Base-by-base conservation (phyloP, 23 tunicate genomes). In the Oikopleura vanhoeffeni region DNA sequence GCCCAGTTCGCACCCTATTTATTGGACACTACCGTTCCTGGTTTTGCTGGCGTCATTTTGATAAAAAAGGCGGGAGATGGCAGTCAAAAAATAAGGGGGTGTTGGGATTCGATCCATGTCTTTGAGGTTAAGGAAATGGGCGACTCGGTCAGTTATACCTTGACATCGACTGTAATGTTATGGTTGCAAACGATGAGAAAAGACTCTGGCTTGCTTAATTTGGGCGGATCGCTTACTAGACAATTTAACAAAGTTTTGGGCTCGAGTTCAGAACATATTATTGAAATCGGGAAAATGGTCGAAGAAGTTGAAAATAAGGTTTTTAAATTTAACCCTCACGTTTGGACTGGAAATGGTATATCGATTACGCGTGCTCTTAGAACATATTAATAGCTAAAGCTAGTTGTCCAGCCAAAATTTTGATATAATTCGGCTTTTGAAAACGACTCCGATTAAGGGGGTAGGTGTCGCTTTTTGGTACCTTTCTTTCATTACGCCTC, bases 121-220 rank as follows among this genome's bases (percentile, higher is more conserved):
- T 71, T 71, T 71, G 79, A 71, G 91, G 96, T 95, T 1, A 87
- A 77, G 88, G 96, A 71, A 2, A 32, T 2, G 34, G 35, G 34
- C 79, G 83, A 89, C 0, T 86, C 87, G 42, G 91, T 95, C 40
- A 90, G 87, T 77, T 95, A 95, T 85, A 90, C 88, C 71, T 67
- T 95, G 83, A 95, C 99, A 0, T 88, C 99, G 41, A 95, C 99
- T 39, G 90, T 95, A 3, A 95, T 95, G 96, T 84, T 95, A 85
- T 95, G 99, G 99, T 90, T 95, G 41, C 99, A 95, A 84, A 95
- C 99, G 8, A 88, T 76, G 76, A 88, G 85, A 40, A 86, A 91
- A 38, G 91, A 88, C 4, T 90, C 96, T n/a, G 99, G 99, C 40
- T 88, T 91, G 41, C 88, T 95, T 96, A 95, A 90, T 71, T 85